Evolutionary conservation across 2,797 vertebrate genomes (phyloP).

Genomic region (Choloepus didactylus): DNA sequence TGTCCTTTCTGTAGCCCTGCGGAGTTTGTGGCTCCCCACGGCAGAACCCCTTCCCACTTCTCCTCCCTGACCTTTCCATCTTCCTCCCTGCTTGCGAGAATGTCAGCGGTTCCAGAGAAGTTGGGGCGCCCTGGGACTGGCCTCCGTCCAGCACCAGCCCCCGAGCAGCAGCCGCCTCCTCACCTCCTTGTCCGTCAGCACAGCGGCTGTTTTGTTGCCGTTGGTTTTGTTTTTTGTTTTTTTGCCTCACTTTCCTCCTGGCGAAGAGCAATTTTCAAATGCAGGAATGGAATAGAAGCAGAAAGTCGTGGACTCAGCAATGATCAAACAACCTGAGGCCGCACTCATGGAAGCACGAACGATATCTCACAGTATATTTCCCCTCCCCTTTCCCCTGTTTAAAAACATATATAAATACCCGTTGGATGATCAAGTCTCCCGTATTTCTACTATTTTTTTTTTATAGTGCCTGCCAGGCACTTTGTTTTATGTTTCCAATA

Average conservation of each 20-base stretch:
- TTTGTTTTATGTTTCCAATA: conserved; percentile 89
- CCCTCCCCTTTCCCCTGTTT: conserved; percentile 79
- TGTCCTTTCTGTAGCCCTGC: conserved; percentile 82
- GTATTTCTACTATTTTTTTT: conserved; percentile 85
- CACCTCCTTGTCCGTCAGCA: conserved; percentile 71
- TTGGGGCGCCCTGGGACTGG: conserved; percentile 70
- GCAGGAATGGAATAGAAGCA: conserved; percentile 84
- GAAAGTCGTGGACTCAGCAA: conserved; percentile 75
- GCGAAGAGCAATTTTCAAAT: conserved; percentile 84
- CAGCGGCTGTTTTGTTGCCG: conserved; percentile 36
- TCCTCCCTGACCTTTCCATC: conserved; percentile 72
- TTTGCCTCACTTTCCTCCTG: conserved; percentile 81
- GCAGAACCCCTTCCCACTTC: conserved; percentile 70
- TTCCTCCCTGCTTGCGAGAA: conserved; percentile 81
- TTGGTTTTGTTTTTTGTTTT: not conserved
- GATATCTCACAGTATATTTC: conserved; percentile 85
- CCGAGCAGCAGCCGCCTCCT: conserved; percentile 62
- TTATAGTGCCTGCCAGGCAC: conserved; percentile 88
- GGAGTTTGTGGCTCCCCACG: conserved; percentile 77
- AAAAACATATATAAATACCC: conserved; percentile 82
- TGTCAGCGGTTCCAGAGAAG: conserved; percentile 80
- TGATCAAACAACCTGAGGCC: conserved; percentile 80
- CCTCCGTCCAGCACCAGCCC: conserved; percentile 66
- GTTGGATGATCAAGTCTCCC: conserved; percentile 77
- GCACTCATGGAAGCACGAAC: conserved; percentile 84